Evolutionary conservation across 1,140 invertebrate genomes (phyloP).

Genomic region (Cherax quadricarinatus): DNA sequence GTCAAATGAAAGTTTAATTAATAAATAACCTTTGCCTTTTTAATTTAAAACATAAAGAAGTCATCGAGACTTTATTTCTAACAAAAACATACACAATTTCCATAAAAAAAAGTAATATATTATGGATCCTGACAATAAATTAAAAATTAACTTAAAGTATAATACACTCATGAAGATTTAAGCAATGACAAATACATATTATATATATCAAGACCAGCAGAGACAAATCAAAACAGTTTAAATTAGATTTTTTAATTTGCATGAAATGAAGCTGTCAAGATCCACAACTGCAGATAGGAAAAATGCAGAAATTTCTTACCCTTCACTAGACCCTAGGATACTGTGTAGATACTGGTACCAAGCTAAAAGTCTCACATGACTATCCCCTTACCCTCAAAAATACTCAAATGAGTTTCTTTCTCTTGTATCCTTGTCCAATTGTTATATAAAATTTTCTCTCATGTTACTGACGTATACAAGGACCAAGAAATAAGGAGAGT

Average conservation of each 20-base stretch:
- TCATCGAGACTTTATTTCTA: neutral
- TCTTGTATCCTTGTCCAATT: neutral
- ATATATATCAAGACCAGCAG: too few relatives aligned
- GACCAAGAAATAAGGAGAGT: neutral
- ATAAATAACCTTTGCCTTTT: neutral
- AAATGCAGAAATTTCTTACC: neutral
- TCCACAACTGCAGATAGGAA: neutral
- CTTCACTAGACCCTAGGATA: neutral
- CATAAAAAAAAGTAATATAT: neutral
- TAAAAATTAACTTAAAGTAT: neutral
- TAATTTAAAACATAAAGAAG: neutral
- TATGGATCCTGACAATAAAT: neutral
- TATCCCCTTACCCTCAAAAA: neutral
- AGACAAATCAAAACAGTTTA: neutral
- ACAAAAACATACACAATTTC: neutral
- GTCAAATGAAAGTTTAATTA: too few relatives aligned
- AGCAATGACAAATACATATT: too few relatives aligned
- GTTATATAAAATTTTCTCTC: neutral
- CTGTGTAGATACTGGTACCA: neutral
- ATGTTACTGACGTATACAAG: neutral
- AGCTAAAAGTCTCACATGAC: neutral
- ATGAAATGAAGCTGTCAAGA: neutral
- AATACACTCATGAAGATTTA: neutral
- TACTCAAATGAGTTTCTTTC: neutral
- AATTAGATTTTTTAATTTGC: neutral